phyloP scores from a whole-genome alignment of 2,888 invertebrate species.

The Thecophora atra region DNA sequence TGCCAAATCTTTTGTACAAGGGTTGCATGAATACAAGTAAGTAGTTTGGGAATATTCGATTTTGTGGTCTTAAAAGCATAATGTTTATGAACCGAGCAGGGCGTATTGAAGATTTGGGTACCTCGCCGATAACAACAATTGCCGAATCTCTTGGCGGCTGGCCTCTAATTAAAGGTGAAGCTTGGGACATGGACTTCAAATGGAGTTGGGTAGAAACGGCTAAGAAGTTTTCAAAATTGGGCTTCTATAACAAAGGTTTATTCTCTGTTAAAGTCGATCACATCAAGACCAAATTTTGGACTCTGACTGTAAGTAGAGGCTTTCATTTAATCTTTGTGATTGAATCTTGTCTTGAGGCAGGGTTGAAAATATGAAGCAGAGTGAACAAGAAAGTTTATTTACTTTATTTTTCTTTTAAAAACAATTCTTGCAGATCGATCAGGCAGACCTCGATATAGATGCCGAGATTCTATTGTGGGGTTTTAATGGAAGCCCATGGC shows the following conservation, averaged over 20 bases:
- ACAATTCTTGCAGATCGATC: slow-evolving; percentile 92
- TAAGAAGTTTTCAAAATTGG: slow-evolving; percentile 80
- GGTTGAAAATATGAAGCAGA: too few species aligned
- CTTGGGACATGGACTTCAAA: slow-evolving; percentile 72
- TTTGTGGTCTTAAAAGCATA: neutral
- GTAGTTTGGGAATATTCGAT: slow-evolving; percentile 36
- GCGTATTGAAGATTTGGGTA: slow-evolving; percentile 81
- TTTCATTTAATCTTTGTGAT: too few species aligned
- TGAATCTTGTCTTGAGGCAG: too few species aligned
- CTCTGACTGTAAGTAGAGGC: slow-evolving; percentile 77
- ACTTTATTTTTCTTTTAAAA: too few species aligned
- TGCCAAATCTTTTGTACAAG: slow-evolving; percentile 65
- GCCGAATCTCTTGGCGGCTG: slow-evolving; percentile 87
- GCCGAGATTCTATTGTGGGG: slow-evolving; percentile 88
- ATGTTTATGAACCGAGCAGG: slow-evolving; percentile 66
- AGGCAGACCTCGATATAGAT: slow-evolving; percentile 84
- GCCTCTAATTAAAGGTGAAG: slow-evolving; percentile 83
- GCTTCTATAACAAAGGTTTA: slow-evolving; percentile 89
- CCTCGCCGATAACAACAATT: slow-evolving; percentile 77
- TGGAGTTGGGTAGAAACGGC: slow-evolving; percentile 87
- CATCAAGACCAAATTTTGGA: slow-evolving; percentile 84
- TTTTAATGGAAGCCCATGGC: slow-evolving; percentile 81
- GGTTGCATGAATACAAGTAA: slow-evolving; percentile 67
- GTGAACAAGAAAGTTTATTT: too few species aligned
- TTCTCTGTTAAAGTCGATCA: slow-evolving; percentile 90